Evolutionary conservation across 2,888 invertebrate species (phyloP).

Genomic region (Andricus curvator): DNA sequence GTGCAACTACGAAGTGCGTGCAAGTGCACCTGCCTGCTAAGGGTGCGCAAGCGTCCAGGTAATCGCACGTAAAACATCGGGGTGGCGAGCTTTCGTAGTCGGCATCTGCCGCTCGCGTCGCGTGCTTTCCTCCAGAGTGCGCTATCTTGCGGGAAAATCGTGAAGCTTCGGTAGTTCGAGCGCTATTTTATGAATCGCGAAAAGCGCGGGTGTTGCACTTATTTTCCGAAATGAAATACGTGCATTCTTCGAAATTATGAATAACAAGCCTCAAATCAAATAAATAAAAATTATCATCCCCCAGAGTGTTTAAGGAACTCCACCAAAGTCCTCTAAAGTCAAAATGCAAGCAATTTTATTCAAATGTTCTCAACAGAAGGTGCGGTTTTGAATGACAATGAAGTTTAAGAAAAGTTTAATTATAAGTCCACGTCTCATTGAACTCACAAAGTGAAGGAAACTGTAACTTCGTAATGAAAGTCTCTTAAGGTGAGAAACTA

Average conservation of each 20-base stretch:
- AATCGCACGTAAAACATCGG: conserved; percentile 55
- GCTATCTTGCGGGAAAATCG: conserved; percentile 29
- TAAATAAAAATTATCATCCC: neutral
- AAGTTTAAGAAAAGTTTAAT: neutral
- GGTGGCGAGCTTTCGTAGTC: conserved; percentile 56
- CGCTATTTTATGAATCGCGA: conserved; percentile 23
- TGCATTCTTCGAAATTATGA: neutral
- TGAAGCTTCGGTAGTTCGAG: conserved; percentile 47
- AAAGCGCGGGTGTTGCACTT: conserved; percentile 9
- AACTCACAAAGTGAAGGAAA: neutral
- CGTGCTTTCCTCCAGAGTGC: conserved; percentile 49
- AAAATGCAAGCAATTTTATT: neutral
- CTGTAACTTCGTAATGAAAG: neutral
- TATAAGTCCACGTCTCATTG: neutral
- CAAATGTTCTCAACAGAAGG: neutral
- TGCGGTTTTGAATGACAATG: neutral
- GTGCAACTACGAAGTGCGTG: conserved; percentile 54
- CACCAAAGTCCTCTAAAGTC: neutral
- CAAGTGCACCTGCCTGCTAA: conserved; percentile 53
- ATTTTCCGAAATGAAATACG: neutral
- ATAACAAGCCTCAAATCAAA: neutral
- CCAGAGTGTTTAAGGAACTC: neutral
- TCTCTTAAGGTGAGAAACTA: neutral
- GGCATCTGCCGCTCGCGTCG: conserved; percentile 56
- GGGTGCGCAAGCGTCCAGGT: conserved; percentile 58